Conservation (phyloP, 2,888 invertebrate genomes). For the Cheilosia soror region DNA sequence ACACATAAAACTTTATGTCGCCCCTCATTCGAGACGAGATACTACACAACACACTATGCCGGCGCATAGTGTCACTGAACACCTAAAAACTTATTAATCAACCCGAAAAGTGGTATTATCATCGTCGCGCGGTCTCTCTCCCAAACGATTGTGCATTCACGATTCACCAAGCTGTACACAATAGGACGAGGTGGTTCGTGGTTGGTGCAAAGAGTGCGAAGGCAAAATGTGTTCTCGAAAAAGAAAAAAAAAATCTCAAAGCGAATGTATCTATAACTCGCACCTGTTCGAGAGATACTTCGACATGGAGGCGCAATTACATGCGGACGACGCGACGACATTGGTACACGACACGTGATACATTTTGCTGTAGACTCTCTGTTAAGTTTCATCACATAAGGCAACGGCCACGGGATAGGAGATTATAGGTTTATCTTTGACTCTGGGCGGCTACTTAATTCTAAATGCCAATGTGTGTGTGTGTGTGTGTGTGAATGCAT, state of each 20-base stretch:
- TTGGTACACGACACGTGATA: slow-evolving; percentile 54
- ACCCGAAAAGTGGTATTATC: slow-evolving; percentile 68
- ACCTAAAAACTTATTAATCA: slow-evolving; percentile 75
- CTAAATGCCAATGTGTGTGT: neutral
- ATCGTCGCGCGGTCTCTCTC: slow-evolving; percentile 34
- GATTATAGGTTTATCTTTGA: neutral
- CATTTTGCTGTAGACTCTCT: slow-evolving; percentile 13
- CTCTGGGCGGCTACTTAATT: neutral
- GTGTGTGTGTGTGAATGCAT: neutral
- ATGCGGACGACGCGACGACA: slow-evolving; percentile 33
- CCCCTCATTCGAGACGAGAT: slow-evolving; percentile 41
- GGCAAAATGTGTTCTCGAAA: slow-evolving; percentile 35
- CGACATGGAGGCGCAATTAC: slow-evolving; percentile 55
- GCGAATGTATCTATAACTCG: slow-evolving; percentile 69
- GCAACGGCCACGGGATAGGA: neutral
- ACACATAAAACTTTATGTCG: slow-evolving; percentile 63
- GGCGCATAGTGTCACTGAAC: slow-evolving; percentile 71
- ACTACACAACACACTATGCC: slow-evolving; percentile 41
- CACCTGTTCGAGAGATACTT: slow-evolving; percentile 72
- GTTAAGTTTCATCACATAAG: slow-evolving; percentile 8
- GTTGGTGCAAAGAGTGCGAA: neutral
- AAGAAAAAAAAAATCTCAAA: slow-evolving; percentile 26
- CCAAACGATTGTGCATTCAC: slow-evolving; percentile 45
- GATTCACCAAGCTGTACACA: neutral
- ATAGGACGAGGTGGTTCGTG: neutral